phyloP scores from a whole-genome alignment of 1,140 invertebrate genomes.

The Aphelenchoides fujianensis region DNA sequence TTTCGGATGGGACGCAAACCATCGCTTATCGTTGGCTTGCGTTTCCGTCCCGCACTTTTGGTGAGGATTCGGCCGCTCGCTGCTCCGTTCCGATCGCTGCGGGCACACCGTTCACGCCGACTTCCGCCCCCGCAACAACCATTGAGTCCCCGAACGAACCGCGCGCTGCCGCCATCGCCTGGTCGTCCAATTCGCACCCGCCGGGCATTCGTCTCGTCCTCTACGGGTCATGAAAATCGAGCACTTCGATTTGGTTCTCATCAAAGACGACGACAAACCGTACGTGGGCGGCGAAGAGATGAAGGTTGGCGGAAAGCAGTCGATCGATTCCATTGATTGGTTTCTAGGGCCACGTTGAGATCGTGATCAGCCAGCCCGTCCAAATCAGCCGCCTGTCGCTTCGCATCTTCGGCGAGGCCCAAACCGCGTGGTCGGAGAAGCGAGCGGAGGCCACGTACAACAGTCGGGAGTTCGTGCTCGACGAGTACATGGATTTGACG shows the following conservation, averaged over 20 bases:
- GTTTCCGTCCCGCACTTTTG: constrained; percentile 6
- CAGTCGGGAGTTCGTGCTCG: constrained; percentile 47
- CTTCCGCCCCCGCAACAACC: neutral
- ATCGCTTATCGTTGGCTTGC: constrained; percentile 24
- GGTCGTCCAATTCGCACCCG: neutral
- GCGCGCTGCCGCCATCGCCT: neutral
- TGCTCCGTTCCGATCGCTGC: neutral
- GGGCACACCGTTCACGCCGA: too few relatives aligned
- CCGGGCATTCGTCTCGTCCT: neutral
- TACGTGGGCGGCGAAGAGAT: constrained; percentile 31
- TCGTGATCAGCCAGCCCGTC: constrained; percentile 34
- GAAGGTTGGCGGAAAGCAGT: constrained; percentile 26
- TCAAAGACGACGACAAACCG: constrained; percentile 23
- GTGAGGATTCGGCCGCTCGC: constrained; percentile 13
- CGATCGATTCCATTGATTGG: neutral
- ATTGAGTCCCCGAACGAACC: neutral
- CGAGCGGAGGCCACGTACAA: constrained; percentile 36
- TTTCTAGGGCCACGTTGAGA: constrained; percentile 43
- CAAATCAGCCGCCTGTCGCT: constrained; percentile 45
- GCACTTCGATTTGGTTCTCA: constrained; percentile 32
- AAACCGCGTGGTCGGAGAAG: constrained; percentile 49
- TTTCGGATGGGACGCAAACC: neutral
- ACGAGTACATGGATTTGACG: constrained; percentile 54
- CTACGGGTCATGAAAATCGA: constrained; percentile 32
- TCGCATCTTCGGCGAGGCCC: constrained; percentile 41